Evolutionary conservation across 2,888 invertebrate species (phyloP), one percentile per base, ranked within the genome.

Genomic region (Brachyopa scutellaris): DNA sequence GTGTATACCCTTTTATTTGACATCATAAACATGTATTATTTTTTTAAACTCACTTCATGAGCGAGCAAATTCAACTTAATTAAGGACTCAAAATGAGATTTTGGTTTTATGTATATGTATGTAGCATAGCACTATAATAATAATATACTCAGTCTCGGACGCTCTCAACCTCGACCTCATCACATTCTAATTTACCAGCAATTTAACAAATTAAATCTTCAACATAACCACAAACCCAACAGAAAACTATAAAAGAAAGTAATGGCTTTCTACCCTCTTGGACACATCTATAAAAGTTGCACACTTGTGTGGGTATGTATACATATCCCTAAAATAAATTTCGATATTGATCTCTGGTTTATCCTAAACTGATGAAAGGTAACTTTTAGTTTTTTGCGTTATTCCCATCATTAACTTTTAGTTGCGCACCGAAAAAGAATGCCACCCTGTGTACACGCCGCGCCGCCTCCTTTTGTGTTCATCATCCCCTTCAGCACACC

Each of bases 161-260:
- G n/a, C n/a, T n/a, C n/a, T n/a, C n/a, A n/a, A n/a, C n/a, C n/a
- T n/a, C 47, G 11, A 47, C 57, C 67, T 57, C 51, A 47, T 53
- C 53, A 36, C 62, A 73, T 38, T 45, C 72, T 72, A 62, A 72
- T 72, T 72, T 72, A 36, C 53, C 72, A 53, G 62, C 53, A 73
- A 73, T 73, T 73, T 73, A 73, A 53, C 55, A 76, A 69, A 76
- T 67, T 61, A 53, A 76, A 61, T 76, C 61, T 51, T 33, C 67
- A 19, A 67, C n/a, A 13, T 26, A 57, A 36, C 36, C 55, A 69
- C 57, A 49, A 26, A 11, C 19, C 15, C 53, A 36, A 42, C 15
- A 55, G 13, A 62, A n/a, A 36, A 53, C 49, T 49, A 47, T 23
- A 47, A 62, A 62, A 21, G 2, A 13, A 1, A 38, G 19, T 36